Conservation (phyloP, 2,888 invertebrate species). For the Prostheceraeus crozeri region DNA sequence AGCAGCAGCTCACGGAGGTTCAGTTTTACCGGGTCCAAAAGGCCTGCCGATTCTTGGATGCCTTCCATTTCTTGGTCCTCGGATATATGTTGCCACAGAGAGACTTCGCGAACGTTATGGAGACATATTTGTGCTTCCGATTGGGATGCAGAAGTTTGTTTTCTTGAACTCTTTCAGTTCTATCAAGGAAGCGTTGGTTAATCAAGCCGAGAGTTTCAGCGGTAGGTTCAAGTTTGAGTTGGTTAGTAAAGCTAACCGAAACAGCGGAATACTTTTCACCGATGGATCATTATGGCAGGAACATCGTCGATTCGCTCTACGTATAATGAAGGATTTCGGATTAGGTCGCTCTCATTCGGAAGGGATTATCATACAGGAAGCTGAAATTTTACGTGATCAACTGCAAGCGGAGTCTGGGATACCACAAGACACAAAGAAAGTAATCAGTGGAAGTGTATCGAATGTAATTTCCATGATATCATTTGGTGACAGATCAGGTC, state of each 20-base stretch:
- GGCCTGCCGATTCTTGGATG: slow-evolving; percentile 11
- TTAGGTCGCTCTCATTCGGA: slow-evolving; percentile 19
- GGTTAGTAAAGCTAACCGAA: background rate
- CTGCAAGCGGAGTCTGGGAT: background rate
- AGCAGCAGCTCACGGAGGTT: no score
- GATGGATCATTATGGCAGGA: slow-evolving; percentile 30
- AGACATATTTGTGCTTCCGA: background rate
- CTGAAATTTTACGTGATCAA: background rate
- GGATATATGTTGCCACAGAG: background rate
- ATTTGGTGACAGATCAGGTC: slow-evolving; percentile 36
- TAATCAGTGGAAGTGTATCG: background rate
- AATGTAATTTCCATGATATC: slow-evolving; percentile 27
- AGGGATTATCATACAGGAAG: slow-evolving; percentile 29
- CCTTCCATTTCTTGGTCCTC: slow-evolving; percentile 5
- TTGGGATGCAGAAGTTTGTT: slow-evolving; percentile 20
- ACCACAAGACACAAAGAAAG: background rate
- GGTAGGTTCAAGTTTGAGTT: slow-evolving; percentile 12
- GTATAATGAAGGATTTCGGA: slow-evolving; percentile 32
- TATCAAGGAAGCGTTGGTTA: slow-evolving; percentile 3
- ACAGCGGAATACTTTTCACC: slow-evolving; percentile 29
- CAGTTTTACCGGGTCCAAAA: slow-evolving; percentile 29
- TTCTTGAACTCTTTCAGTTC: slow-evolving; percentile 6
- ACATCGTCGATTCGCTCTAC: slow-evolving; percentile 35
- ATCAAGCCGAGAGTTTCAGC: slow-evolving; percentile 31
- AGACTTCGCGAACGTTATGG: slow-evolving; percentile 24